Conservation (phyloP, 92 coral and sea anemone genomes). For the Isaurus tuberculatus region DNA sequence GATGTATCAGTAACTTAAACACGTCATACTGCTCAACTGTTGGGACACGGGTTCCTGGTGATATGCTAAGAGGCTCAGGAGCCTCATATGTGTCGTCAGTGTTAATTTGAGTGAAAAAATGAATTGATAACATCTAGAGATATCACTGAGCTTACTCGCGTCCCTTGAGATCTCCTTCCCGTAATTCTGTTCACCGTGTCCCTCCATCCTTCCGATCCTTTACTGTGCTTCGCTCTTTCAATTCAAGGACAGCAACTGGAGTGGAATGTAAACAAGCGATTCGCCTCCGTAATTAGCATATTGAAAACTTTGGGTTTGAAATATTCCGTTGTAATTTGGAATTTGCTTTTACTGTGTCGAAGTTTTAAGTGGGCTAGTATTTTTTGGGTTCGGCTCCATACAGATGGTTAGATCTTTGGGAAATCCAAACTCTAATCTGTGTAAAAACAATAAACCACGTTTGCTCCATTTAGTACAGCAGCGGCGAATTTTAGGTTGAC, state of each 20-base stretch:
- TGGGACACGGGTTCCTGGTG: no score
- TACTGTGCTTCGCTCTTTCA: neutral
- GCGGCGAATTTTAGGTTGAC: constrained; percentile 18
- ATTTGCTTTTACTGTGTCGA: neutral
- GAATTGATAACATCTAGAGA: no score
- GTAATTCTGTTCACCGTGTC: no score
- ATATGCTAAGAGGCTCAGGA: no score
- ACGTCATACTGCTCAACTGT: no score
- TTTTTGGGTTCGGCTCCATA: constrained; percentile 13
- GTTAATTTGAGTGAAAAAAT: no score
- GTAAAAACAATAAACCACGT: constrained; percentile 22
- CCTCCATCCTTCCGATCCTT: no score
- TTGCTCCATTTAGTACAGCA: constrained; percentile 19
- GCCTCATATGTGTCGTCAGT: no score
- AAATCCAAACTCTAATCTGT: neutral
- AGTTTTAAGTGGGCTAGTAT: constrained; percentile 2
- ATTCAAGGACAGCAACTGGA: constrained; percentile 5
- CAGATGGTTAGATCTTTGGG: constrained; percentile 12
- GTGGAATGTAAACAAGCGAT: neutral
- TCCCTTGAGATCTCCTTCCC: no score
- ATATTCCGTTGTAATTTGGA: constrained; percentile 6
- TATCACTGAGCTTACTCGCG: no score
- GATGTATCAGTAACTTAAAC: no score
- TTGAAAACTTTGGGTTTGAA: constrained; percentile 8
- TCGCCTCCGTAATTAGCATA: constrained; percentile 12